These are phyloP conservation scores for Monopterus albus DNA, from an alignment of 2,113 vertebrate genomes.

Conservation along the genomic window DNA sequence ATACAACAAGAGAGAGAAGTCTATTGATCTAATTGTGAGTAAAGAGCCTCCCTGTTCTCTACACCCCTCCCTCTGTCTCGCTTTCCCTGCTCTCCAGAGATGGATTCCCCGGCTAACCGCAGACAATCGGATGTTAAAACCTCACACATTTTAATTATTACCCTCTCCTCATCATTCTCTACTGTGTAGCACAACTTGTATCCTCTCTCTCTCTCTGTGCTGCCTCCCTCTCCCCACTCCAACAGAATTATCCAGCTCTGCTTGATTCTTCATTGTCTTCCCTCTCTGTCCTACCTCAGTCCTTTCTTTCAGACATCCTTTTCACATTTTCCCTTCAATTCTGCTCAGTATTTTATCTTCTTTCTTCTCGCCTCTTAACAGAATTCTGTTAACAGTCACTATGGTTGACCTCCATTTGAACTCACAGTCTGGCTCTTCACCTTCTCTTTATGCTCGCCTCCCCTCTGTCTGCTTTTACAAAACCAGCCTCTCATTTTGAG, in stretches of 20 bases:
- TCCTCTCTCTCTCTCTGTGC: not conserved
- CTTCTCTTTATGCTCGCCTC: constrained; percentile 7
- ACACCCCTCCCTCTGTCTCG: constrained; percentile 1
- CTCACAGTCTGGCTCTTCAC: constrained; percentile 35
- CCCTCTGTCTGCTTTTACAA: constrained; percentile 29
- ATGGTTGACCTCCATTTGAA: constrained; percentile 47
- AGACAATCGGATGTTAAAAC: constrained; percentile 65
- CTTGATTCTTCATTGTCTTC: constrained; percentile 32
- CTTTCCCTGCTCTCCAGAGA: constrained; percentile 48
- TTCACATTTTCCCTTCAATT: constrained; percentile 27
- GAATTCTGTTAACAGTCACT: not conserved
- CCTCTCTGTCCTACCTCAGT: not conserved
- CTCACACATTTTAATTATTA: constrained; percentile 67
- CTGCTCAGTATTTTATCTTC: not conserved
- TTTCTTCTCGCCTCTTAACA: not conserved
- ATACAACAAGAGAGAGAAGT: constrained; percentile 52
- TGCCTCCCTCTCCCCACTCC: not conserved
- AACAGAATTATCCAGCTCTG: not conserved
- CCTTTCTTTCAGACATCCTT: constrained; percentile 25
- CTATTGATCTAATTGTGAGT: constrained; percentile 68
- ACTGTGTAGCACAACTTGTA: not conserved
- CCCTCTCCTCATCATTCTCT: constrained; percentile 15
- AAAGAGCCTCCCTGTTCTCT: constrained; percentile 43
- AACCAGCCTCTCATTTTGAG: constrained; percentile 31
- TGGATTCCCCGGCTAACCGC: constrained; percentile 30